Evolutionary conservation across 2,113 vertebrate genomes (phyloP).

Genomic region (Mionectes macconnelli): DNA sequence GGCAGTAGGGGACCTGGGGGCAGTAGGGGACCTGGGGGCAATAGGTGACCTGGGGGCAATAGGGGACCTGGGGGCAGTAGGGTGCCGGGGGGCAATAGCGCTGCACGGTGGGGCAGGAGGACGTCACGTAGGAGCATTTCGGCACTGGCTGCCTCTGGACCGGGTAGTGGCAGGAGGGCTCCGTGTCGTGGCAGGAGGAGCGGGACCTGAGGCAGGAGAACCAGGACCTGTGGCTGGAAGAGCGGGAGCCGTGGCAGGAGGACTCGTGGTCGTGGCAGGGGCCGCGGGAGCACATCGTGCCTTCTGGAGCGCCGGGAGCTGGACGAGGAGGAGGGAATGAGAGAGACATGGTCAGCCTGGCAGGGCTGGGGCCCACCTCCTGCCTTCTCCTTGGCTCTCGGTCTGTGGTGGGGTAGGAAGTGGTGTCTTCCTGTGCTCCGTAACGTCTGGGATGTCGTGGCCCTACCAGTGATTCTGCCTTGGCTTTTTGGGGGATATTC

Average conservation of each 20-base stretch:
- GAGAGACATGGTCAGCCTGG: not conserved
- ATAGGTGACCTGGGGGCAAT: not conserved
- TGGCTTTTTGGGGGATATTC: not conserved
- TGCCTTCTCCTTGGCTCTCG: not conserved
- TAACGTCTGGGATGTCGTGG: fast-evolving
- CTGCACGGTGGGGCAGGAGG: not conserved
- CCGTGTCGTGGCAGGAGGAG: not conserved
- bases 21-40: not conserved
- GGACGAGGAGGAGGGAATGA: not conserved
- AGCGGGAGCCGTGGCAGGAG: not conserved
- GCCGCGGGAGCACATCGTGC: not conserved
- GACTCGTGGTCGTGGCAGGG: not conserved
- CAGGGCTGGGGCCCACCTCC: fast-evolving
- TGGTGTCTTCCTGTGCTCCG: not conserved
- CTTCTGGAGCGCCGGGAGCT: not conserved
- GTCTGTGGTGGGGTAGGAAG: fast-evolving
- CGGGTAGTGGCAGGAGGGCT: not conserved
- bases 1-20: not conserved
- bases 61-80: not conserved
- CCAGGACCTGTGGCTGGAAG: not conserved
- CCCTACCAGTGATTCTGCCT: not conserved
- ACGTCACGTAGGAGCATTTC: not conserved
- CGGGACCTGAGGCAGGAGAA: not conserved
- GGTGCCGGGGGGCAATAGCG: not conserved
- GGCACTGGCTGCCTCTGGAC: not conserved